Conservation (phyloP, 1,140 invertebrate species). For the Nasonia longicornis region DNA sequence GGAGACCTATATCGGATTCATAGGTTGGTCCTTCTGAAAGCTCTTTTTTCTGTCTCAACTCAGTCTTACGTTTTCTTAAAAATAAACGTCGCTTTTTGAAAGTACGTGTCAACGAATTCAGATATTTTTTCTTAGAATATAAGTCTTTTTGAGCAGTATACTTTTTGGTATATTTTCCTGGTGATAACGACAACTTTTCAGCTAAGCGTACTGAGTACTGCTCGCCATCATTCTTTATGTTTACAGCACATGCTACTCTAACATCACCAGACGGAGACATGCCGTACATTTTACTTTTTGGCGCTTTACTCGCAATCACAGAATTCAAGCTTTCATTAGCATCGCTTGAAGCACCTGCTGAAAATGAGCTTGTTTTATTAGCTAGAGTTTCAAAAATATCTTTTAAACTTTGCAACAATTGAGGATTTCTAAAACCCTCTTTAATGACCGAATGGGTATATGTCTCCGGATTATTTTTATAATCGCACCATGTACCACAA, state of each 20-base stretch:
- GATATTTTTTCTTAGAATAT: slow-evolving; percentile 34
- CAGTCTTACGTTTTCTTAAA: slow-evolving; percentile 44
- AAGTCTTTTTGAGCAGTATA: slow-evolving; percentile 3
- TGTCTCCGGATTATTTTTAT: slow-evolving; percentile 27
- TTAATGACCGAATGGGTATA: slow-evolving; percentile 24
- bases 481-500: slow-evolving; percentile 49
- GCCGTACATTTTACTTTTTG: slow-evolving; percentile 35
- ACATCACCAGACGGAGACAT: slow-evolving; percentile 37
- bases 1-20: slow-evolving; percentile 32
- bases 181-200: neutral
- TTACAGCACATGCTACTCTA: slow-evolving; percentile 36
- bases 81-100: slow-evolving; percentile 44
- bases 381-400: slow-evolving; percentile 33
- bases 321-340: slow-evolving; percentile 41
- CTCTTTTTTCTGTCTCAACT: slow-evolving; percentile 42
- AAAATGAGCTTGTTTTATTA: slow-evolving; percentile 24
- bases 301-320: slow-evolving; percentile 33
- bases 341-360: slow-evolving; percentile 43
- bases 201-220: slow-evolving; percentile 5
- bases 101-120: slow-evolving; percentile 29
- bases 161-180: slow-evolving; percentile 34
- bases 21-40: slow-evolving; percentile 36
- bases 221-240: slow-evolving; percentile 40
- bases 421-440: slow-evolving; percentile 32
- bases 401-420: slow-evolving; percentile 32